These are phyloP conservation scores for Odocoileus virginianus DNA, from an alignment of 2,113 vertebrate species.

Conservation along the genomic window DNA sequence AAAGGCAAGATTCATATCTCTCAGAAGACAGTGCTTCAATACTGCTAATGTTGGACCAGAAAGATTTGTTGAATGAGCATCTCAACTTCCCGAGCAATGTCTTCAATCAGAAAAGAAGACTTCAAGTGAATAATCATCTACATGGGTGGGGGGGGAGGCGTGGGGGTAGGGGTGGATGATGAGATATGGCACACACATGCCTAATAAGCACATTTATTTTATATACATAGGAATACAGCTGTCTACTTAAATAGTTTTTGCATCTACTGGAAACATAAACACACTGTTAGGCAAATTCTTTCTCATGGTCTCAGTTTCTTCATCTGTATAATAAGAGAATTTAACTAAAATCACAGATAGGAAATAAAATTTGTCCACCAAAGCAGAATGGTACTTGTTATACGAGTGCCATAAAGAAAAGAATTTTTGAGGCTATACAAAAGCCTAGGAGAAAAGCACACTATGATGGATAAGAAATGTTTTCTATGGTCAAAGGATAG, in stretches of 20 bases:
- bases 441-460: neutral
- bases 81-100: neutral
- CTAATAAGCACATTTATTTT: neutral
- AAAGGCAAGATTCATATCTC: neutral
- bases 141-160: neutral
- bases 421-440: neutral
- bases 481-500: neutral
- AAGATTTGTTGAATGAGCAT: neutral
- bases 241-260: neutral
- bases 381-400: neutral
- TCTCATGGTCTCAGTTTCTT: conserved; percentile 5
- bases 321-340: neutral
- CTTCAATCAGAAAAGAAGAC: neutral
- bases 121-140: neutral
- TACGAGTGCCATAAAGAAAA: neutral
- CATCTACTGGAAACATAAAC: neutral
- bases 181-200: neutral
- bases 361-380: neutral
- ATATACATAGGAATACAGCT: neutral
- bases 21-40: neutral
- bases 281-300: neutral
- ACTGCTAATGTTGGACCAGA: neutral
- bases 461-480: neutral
- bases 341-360: neutral
- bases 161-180: accelerated